Percentiles rank a stretch among this genome's conserved stretches.
These are phyloP conservation scores for Caradrina clavipalpis DNA, from an alignment of 2,888 invertebrate species.

Conservation along the genomic window DNA sequence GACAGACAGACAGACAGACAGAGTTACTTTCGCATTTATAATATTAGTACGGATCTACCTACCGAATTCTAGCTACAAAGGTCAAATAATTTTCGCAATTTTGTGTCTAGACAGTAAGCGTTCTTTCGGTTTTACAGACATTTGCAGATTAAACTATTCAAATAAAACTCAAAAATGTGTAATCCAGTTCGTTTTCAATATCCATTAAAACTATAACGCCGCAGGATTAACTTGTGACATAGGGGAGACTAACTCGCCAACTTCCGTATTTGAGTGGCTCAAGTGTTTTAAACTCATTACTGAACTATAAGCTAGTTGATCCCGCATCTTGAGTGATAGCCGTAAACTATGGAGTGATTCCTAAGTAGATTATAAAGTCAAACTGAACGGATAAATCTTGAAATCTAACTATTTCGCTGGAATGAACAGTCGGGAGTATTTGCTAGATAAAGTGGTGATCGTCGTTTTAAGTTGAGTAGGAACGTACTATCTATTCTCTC, in stretches of 20 bases:
- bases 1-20: too few relatives aligned
- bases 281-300: conserved; percentile 24
- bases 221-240: conserved; percentile 27
- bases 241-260: conserved; percentile 14
- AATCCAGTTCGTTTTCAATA: not conserved
- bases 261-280: conserved; percentile 27
- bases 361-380: not conserved
- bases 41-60: too few relatives aligned
- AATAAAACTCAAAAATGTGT: not conserved
- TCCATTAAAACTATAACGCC: conserved; percentile 11
- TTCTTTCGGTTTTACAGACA: too few relatives aligned
- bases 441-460: not conserved
- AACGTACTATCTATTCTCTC: not conserved
- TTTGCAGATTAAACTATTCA: not conserved
- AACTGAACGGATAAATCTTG: not conserved
- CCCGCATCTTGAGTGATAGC: conserved; percentile 24
- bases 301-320: conserved; percentile 20
- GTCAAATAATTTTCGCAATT: too few relatives aligned
- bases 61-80: too few relatives aligned
- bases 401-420: not conserved
- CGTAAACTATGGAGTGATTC: not conserved
- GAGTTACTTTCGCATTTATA: too few relatives aligned
- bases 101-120: too few relatives aligned
- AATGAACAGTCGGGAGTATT: too few relatives aligned
- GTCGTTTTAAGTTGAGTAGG: not conserved